These are phyloP conservation scores for Globodera ellingtonae DNA, from an alignment of 1,140 invertebrate species.

Conservation along the genomic window DNA sequence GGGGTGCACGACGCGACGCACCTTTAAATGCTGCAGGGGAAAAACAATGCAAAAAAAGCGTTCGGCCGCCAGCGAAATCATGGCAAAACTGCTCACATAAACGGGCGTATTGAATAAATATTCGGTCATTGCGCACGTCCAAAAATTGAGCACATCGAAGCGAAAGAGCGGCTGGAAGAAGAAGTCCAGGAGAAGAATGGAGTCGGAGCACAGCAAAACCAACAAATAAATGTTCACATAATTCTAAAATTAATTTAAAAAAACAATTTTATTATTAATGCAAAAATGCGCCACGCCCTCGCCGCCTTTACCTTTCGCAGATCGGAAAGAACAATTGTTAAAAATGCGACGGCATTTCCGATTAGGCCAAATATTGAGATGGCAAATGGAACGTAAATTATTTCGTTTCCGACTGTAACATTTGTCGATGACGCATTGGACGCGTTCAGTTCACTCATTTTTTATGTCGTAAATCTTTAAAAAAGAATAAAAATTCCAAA, in stretches of 20 bases:
- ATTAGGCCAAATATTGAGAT: constrained; percentile 8
- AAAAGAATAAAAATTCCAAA: too few relatives aligned
- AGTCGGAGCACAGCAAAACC: constrained; percentile 21
- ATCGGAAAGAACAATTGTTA: constrained; percentile 24
- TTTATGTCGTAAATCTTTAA: too few relatives aligned
- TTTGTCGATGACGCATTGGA: not conserved
- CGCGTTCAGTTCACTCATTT: not conserved
- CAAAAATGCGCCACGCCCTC: too few relatives aligned
- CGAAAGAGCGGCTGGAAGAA: constrained; percentile 11
- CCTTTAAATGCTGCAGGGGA: constrained; percentile 17
- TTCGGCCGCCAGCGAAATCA: constrained; percentile 16
- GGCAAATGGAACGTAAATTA: not conserved
- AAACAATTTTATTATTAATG: not conserved
- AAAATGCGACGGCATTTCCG: constrained; percentile 12
- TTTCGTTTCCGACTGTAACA: not conserved
- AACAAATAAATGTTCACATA: constrained; percentile 26
- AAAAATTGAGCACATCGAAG: constrained; percentile 14
- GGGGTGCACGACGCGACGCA: not conserved
- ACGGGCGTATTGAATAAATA: constrained; percentile 15
- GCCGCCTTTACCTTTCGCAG: constrained; percentile 11
- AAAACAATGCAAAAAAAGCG: constrained; percentile 25
- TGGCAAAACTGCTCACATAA: constrained; percentile 28
- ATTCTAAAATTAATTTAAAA: not conserved
- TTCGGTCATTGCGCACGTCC: constrained; percentile 7
- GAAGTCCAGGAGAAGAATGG: constrained; percentile 13